Base-by-base conservation (phyloP, 2,888 invertebrate species). In the Balanococcus diminutus region DNA sequence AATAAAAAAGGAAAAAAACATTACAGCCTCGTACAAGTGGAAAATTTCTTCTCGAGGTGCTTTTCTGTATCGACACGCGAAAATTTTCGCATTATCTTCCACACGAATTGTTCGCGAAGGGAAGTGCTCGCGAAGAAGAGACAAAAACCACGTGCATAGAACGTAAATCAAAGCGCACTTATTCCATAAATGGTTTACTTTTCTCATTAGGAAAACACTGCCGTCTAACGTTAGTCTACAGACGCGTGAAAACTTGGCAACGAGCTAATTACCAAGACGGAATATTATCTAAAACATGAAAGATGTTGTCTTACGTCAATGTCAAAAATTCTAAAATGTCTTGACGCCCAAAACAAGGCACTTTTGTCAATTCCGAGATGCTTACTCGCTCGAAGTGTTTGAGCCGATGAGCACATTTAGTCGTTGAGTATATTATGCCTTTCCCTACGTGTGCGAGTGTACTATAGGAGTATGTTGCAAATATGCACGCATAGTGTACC, bases 261-360 rank as follows among this genome's bases (percentile, higher is more conserved):
- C 25, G n/a, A 28, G 31, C 72, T 72, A 72, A 72, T 72, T 72
- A 72, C 31, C 32, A 16, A 3, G n/a, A n/a, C n/a, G 32, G 31
- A 72, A 72, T 32, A 72, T 28, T 25, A 72, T 72, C 72, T 72
- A 72, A 72, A 72, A 72, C 32, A 28, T 72, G 32, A 72, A 72
- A 72, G 72, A 72, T 31, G 72, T 72, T 31, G n/a, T 4, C n/a
- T 32, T 32, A 32, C 72, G 32, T 72, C 72, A 72, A 28, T 72
- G 72, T 32, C 72, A 72, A 72, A 28, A 72, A 61, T 25, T 22
- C 8, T 61, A 25, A 61, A 61, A 61, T 61, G 61, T 61, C 61
- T 61, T 25, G 46, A 25, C 61, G 25, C 61, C 9, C 5, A 25
- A 61, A 46, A 61, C 61, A 61, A 25, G 25, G 61, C 9, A 61